A percentile compares a stretch with the other conserved stretches of the same genome.
Conservation (phyloP, 1,140 invertebrate genomes). For the Pygmarrhopalites habei region DNA sequence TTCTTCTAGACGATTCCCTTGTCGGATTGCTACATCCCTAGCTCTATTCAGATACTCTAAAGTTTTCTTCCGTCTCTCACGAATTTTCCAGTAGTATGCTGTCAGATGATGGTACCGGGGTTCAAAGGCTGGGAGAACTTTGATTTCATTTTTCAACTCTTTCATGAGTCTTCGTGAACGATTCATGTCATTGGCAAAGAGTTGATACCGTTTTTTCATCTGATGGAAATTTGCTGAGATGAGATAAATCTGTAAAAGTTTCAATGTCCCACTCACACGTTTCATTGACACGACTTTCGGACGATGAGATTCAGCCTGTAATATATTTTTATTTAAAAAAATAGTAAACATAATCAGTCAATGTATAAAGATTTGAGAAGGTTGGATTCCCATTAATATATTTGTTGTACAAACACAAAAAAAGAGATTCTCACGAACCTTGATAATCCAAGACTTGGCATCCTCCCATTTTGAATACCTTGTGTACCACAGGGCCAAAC, state of each 20-base stretch:
- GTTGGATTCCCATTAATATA: no score
- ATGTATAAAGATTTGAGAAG: not conserved
- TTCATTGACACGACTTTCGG: slow-evolving; percentile 12
- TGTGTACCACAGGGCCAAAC: slow-evolving; percentile 24
- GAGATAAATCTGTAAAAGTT: slow-evolving; percentile 28
- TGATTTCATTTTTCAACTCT: slow-evolving; percentile 1
- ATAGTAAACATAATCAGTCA: not conserved
- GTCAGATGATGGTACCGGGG: slow-evolving; percentile 30
- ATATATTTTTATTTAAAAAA: no score
- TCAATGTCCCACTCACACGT: slow-evolving; percentile 22
- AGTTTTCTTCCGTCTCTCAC: slow-evolving; percentile 12
- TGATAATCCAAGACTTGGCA: slow-evolving; percentile 8
- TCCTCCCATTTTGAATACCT: slow-evolving; percentile 20
- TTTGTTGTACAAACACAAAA: no score
- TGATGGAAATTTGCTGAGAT: slow-evolving; percentile 33
- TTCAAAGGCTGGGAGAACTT: slow-evolving; percentile 6
- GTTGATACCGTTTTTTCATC: slow-evolving; percentile 29
- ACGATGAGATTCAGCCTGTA: slow-evolving; percentile 18
- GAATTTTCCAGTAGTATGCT: slow-evolving; percentile 29
- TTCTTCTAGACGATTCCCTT: slow-evolving; percentile 27
- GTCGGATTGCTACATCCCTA: slow-evolving; percentile 12
- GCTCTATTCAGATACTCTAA: slow-evolving; percentile 25
- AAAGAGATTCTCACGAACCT: no score
- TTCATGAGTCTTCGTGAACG: slow-evolving; percentile 17
- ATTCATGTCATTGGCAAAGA: slow-evolving; percentile 20